phyloP scores from a whole-genome alignment of 2,113 vertebrate species.

The Phylloscopus trochilus region DNA sequence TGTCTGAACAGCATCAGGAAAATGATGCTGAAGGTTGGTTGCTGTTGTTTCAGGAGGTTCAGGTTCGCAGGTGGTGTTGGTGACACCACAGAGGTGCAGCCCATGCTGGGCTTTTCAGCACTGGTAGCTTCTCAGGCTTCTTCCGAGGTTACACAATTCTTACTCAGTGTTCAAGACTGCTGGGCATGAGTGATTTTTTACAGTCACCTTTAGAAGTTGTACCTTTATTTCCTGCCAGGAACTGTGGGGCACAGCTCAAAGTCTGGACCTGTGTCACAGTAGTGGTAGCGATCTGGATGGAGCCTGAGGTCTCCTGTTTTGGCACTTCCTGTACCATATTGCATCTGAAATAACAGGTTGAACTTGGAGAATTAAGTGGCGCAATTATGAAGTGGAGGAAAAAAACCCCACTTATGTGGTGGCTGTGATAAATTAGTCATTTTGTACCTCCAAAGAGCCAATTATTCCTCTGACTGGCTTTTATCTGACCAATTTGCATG shows the following conservation, averaged over 20 bases:
- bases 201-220: neutral
- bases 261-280: neutral
- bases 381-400: slow-evolving; percentile 15
- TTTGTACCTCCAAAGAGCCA: slow-evolving; percentile 62
- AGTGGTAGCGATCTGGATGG: neutral
- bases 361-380: slow-evolving; percentile 8
- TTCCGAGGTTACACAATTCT: neutral
- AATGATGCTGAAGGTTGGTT: neutral
- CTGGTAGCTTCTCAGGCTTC: neutral
- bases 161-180: rapidly evolving
- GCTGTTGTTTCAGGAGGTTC: neutral
- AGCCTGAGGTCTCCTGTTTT: neutral
- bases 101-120: rapidly evolving
- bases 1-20: neutral
- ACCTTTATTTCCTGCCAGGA: neutral
- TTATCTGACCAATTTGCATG: slow-evolving; percentile 65
- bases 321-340: neutral
- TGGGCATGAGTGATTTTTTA: neutral
- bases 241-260: neutral
- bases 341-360: neutral
- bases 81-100: neutral
- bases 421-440: slow-evolving; percentile 61
- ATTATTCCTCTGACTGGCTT: slow-evolving; percentile 63
- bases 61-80: neutral
- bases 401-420: slow-evolving; percentile 21